Percentiles rank a stretch among this genome's conserved stretches.
These are phyloP conservation scores for Labia minor DNA, from an alignment of 2,888 invertebrate genomes.

Conservation along the genomic window DNA sequence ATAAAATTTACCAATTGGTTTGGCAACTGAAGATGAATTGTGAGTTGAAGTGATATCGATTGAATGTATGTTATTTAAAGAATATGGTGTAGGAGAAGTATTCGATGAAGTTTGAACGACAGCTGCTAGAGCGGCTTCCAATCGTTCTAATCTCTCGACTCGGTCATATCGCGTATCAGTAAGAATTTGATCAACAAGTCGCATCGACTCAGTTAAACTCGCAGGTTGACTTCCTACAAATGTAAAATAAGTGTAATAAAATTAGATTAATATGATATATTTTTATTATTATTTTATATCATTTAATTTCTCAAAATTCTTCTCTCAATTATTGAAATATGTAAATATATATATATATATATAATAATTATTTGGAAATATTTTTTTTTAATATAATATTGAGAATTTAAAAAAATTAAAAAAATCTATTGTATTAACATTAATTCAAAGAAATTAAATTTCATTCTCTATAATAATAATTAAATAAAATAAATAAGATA, in stretches of 20 bases:
- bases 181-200: constrained; percentile 73
- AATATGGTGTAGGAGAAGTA: constrained; percentile 20
- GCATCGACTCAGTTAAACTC: constrained; percentile 79
- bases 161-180: constrained; percentile 74
- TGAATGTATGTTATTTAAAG: neutral
- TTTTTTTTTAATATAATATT: too few relatives aligned
- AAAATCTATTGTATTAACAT: too few relatives aligned
- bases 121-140: constrained; percentile 74
- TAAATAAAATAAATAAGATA: neutral
- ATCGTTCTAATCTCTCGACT: constrained; percentile 71
- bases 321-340: too few relatives aligned
- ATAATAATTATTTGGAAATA: too few relatives aligned
- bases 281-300: too few relatives aligned
- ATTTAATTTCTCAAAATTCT: too few relatives aligned
- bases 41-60: neutral
- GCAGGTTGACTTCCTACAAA: constrained; percentile 50
- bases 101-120: constrained; percentile 39
- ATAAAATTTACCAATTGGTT: constrained; percentile 33
- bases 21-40: constrained; percentile 33
- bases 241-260: too few relatives aligned
- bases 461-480: too few relatives aligned
- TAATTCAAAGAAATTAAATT: too few relatives aligned
- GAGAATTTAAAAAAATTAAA: too few relatives aligned
- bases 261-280: too few relatives aligned
- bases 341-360: too few relatives aligned